These are phyloP conservation scores for Paradoxurus hermaphroditus DNA, from an alignment of 2,113 vertebrate species.

Conservation along the genomic window DNA sequence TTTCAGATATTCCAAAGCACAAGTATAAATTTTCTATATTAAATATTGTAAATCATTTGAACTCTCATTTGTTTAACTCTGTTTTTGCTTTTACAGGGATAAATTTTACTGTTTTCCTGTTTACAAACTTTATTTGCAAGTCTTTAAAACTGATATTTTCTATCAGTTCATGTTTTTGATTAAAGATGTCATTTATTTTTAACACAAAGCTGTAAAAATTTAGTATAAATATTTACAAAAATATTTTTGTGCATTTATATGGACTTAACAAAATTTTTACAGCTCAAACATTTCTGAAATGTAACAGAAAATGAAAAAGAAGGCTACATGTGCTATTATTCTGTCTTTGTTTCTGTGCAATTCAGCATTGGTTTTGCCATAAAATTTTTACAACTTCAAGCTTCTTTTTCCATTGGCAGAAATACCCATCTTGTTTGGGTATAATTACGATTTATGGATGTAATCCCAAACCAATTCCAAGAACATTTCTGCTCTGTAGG, in stretches of 20 bases:
- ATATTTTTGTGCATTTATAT: neutral
- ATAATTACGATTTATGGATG: neutral
- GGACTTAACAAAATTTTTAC: neutral
- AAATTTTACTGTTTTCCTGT: neutral
- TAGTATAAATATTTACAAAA: neutral
- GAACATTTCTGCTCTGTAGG: neutral
- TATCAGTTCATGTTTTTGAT: neutral
- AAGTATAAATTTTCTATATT: neutral
- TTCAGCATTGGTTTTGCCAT: neutral
- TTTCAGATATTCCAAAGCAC: neutral
- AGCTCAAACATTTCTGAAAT: neutral
- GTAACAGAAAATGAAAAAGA: neutral
- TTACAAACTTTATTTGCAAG: neutral
- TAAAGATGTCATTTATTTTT: neutral
- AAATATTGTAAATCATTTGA: neutral
- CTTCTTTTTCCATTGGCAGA: neutral
- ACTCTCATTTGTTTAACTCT: neutral
- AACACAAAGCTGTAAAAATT: neutral
- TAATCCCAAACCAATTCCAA: neutral
- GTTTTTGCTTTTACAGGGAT: neutral
- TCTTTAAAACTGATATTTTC: neutral
- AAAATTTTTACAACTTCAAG: neutral
- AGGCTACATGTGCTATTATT: neutral
- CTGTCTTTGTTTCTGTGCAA: neutral
- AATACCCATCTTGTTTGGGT: neutral